A percentile compares a stretch with the other conserved stretches of the same genome.
phyloP scores from a whole-genome alignment of 1,140 invertebrate genomes.

The Centruroides sculpturatus region DNA sequence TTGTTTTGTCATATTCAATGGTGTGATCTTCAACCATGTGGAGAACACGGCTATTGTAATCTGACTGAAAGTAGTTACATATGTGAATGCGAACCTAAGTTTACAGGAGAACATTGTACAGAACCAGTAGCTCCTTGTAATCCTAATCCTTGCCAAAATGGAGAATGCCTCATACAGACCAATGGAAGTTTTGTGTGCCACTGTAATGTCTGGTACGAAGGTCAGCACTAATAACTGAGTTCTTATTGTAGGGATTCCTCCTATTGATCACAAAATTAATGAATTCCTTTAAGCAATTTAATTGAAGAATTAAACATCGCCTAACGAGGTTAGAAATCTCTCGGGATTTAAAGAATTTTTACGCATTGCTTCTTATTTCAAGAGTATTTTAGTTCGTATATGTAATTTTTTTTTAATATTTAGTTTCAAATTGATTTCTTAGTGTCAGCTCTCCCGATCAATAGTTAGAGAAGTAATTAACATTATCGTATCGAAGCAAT shows the following conservation, averaged over 20 bases:
- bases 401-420: too few relatives aligned
- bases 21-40: constrained; percentile 52
- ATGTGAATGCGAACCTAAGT: constrained; percentile 41
- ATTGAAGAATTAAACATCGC: too few relatives aligned
- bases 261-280: too few relatives aligned
- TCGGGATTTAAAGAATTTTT: constrained; percentile 4
- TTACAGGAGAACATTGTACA: constrained; percentile 44
- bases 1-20: constrained; percentile 50
- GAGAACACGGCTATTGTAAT: constrained; percentile 47
- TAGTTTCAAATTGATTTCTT: too few relatives aligned
- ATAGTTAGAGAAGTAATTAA: too few relatives aligned
- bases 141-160: constrained; percentile 50
- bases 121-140: constrained; percentile 48
- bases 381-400: background rate
- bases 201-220: constrained; percentile 57
- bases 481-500: too few relatives aligned
- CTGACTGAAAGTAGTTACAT: constrained; percentile 33
- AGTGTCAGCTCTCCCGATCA: too few relatives aligned
- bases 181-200: constrained; percentile 45
- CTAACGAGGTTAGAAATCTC: background rate
- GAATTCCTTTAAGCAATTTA: too few relatives aligned
- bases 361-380: background rate
- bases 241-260: too few relatives aligned
- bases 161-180: constrained; percentile 37
- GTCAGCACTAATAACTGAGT: constrained; percentile 24